Conservation (phyloP, 2,797 vertebrate species). For the Champsocephalus gunnari region DNA sequence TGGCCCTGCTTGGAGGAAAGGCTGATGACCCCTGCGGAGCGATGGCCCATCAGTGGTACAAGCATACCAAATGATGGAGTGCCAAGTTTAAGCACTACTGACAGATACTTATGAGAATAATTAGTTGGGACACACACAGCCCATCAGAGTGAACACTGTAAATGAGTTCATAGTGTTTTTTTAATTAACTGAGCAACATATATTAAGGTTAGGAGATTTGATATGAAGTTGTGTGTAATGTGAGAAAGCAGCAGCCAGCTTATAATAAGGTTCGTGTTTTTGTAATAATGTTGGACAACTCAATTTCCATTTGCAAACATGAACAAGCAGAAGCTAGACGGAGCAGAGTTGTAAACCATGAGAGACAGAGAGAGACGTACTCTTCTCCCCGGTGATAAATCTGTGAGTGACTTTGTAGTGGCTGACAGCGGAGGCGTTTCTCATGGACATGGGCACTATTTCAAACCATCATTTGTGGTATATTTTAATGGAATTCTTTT, state of each 20-base stretch:
- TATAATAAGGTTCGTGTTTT: constrained; percentile 16
- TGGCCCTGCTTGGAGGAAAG: constrained; percentile 36
- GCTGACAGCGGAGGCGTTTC: constrained; percentile 55
- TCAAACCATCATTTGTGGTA: constrained; percentile 63
- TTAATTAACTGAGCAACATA: constrained; percentile 22
- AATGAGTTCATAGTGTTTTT: constrained; percentile 12
- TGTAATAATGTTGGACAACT: constrained; percentile 28
- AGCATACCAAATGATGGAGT: constrained; percentile 58
- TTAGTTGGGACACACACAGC: constrained; percentile 39
- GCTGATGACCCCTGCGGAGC: constrained; percentile 58
- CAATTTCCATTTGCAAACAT: constrained; percentile 42
- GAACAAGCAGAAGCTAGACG: constrained; percentile 25
- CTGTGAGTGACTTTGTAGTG: constrained; percentile 54
- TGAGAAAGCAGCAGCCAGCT: not conserved
- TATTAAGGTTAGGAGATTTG: not conserved
- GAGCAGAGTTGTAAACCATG: constrained; percentile 36
- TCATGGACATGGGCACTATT: constrained; percentile 54
- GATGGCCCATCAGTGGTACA: constrained; percentile 52
- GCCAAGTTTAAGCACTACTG: constrained; percentile 58
- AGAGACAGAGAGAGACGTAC: constrained; percentile 28
- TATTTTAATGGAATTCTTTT: constrained; percentile 60
- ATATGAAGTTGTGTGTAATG: constrained; percentile 15
- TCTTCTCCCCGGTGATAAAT: constrained; percentile 60
- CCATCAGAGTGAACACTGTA: constrained; percentile 17
- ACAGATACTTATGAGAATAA: constrained; percentile 58